Evolutionary conservation across 1,140 invertebrate species (phyloP), one percentile per base, ranked within the genome.

Genomic region (Riptortus pedestris): DNA sequence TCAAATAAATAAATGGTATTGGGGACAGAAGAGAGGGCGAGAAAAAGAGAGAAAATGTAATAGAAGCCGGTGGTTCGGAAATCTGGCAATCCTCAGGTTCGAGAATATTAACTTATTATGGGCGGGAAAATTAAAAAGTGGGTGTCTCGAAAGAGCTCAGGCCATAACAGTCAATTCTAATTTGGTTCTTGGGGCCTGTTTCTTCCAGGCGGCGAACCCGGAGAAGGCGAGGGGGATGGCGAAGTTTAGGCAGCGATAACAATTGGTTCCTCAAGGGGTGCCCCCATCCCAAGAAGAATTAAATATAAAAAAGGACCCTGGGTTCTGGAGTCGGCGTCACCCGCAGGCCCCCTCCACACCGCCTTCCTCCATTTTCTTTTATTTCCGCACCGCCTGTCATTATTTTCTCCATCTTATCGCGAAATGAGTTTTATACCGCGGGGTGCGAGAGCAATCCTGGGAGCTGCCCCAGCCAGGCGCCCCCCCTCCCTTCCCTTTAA

Each of bases 341-440:
- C 27, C 43, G n/a, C 61, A 51, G 45, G n/a, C 61, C 28, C 45
- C 1, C 45, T 5, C 27, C 9, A 9, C 60, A 45, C n/a, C 20
- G 60, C 47, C 45, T 47, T 62, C 47, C 61, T 48, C 61, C 22
- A 52, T 62, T 62, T 62, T 62, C 61, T 62, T 62, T 62, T 62
- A 62, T 62, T 62, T 62, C 61, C 61, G 28, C 57, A 38, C 57
- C 57, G 57, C 57, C 57, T 59, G 57, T 59, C 57, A 59, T 59
- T 59, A 59, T 59, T 59, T 59, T 62, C 61, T 38, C 47, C 61
- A 38, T 62, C 61, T 62, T 62, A 62, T 62, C 61, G 61, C 47
- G 61, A 62, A 62, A 62, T 62, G 61, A 62, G 61, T 62, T 62
- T 62, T 62, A 62, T 62, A 62, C 33, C 43, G 14, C 60, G 60